Base-by-base conservation (phyloP, 2,797 vertebrate genomes). In the Anniella stebbinsi region DNA sequence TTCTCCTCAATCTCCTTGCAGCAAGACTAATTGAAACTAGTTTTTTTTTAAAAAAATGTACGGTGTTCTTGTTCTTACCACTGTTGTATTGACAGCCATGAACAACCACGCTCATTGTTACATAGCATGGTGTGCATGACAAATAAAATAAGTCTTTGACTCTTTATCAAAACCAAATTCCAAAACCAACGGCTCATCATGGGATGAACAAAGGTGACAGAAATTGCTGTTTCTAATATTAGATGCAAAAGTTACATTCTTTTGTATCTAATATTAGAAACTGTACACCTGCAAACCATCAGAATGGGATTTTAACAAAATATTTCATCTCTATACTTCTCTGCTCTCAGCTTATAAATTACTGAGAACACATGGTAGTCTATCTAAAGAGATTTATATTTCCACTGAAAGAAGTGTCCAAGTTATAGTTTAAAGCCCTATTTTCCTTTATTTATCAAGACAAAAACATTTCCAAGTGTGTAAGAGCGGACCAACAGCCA, bases 401-500 rank as follows among this genome's bases (percentile, higher is more conserved):
- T 30, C 23, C 30, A 13, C 17, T 84, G 78, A n/a, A 87, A 87
- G 13, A n/a, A 67, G 54, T 78, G 60, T 23, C 78, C 41, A 60
- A 1, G 9, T 78, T 51, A 33, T 11, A 80, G 3, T n/a, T 70
- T 78, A 85, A 66, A n/a, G 48, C 4, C 21, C 23, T 28, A 73
- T 38, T 28, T 66, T 21, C 30, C 13, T 45, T 87, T 5, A 57
- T 84, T 67, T 60, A 87, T 28, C 75, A 63, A 81, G 69, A 76
- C 60, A 80, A 85, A 87, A 82, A 18, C 15, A 7, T 73, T 36
- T 85, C 28, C 51, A 87, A 45, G 15, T 84, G 63, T 86, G 72
- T 36, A 67, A 60, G 41, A 70, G 6, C 21, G 3, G 3, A 8
- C 57, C n/a, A 69, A 41, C 15, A 81, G 30, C 30, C 80, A 90